Conservation (phyloP, 2,888 invertebrate genomes). For the Oscheius sp. region DNA sequence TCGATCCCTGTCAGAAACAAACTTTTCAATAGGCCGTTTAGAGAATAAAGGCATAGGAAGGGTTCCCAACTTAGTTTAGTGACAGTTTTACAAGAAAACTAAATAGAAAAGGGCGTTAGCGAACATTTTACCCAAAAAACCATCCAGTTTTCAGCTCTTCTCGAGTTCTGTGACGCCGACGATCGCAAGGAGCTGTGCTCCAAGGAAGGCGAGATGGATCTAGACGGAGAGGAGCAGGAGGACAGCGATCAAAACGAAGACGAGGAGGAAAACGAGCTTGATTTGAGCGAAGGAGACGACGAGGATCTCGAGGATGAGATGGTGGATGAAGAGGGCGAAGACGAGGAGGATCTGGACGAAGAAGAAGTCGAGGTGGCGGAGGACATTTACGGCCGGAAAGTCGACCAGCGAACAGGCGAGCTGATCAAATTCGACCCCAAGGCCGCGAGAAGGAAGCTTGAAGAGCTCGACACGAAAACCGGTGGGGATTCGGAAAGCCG, state of each 20-base stretch:
- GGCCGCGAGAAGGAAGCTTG: conserved; percentile 54
- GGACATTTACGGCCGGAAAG: conserved; percentile 60
- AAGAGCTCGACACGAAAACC: conserved; percentile 46
- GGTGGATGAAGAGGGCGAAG: conserved; percentile 38
- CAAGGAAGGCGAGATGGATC: conserved; percentile 29
- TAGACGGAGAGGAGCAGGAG: background rate
- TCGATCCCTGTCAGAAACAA: too few relatives aligned
- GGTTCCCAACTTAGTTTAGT: too few relatives aligned
- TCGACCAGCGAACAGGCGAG: conserved; percentile 52
- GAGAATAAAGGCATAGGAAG: too few relatives aligned
- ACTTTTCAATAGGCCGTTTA: too few relatives aligned
- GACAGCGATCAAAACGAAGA: conserved; percentile 32
- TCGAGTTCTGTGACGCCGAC: conserved; percentile 41
- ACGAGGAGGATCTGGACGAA: conserved; percentile 28
- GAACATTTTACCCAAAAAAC: too few relatives aligned
- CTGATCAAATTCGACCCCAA: conserved; percentile 58
- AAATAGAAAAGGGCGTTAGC: too few relatives aligned
- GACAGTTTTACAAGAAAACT: too few relatives aligned
- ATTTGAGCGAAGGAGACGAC: conserved; percentile 38
- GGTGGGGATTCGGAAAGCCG: conserved; percentile 27
- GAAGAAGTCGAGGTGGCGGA: conserved; percentile 40
- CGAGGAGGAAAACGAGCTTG: conserved; percentile 21
- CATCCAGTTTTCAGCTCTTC: conserved; percentile 27
- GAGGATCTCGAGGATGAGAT: conserved; percentile 47
- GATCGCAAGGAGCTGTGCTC: conserved; percentile 39